Evolutionary conservation across 2,113 vertebrate genomes (phyloP).

Genomic region (Vidua macroura): DNA sequence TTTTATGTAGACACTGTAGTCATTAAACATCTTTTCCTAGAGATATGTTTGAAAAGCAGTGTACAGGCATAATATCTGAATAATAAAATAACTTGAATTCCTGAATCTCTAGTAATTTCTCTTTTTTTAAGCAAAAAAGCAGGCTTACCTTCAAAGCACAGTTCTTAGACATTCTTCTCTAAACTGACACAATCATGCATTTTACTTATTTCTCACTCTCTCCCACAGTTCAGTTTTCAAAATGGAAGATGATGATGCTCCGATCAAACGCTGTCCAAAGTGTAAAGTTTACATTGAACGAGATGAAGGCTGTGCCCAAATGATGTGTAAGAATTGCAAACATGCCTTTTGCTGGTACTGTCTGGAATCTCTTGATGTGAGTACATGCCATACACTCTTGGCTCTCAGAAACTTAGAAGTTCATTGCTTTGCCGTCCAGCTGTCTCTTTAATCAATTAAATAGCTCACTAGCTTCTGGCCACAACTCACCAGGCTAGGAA

Average conservation of each 20-base stretch:
- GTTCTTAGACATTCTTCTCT: neutral
- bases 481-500: neutral
- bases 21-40: neutral
- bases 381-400: conserved; percentile 48
- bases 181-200: neutral
- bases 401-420: neutral
- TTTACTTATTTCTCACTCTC: neutral
- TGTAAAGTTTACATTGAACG: conserved; percentile 98
- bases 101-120: neutral
- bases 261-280: conserved; percentile 98
- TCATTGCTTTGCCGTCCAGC: neutral
- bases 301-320: conserved; percentile 97
- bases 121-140: neutral
- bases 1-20: neutral
- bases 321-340: conserved; percentile 99
- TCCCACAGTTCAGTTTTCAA: conserved; percentile 85
- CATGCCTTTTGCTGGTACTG: conserved; percentile 99
- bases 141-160: neutral
- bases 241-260: conserved; percentile 87
- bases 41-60: neutral
- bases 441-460: neutral
- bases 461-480: neutral
- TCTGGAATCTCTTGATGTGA: conserved; percentile 96
- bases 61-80: neutral
- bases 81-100: neutral